Evolutionary conservation across 2,797 vertebrate genomes (phyloP).

Genomic region (Notolabrus celidotus): DNA sequence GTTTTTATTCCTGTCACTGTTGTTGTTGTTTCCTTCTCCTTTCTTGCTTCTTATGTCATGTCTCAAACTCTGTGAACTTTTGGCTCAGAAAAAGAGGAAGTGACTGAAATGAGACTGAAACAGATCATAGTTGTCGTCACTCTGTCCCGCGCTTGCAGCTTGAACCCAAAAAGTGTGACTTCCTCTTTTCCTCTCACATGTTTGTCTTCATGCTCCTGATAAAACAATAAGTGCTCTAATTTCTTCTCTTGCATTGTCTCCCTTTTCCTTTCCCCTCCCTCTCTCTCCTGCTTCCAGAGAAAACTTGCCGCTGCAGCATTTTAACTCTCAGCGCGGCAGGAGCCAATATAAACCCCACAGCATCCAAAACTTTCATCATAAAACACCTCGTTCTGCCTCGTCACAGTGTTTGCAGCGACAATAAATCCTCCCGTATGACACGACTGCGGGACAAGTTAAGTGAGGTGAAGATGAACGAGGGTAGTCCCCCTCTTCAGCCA

Average conservation of each 20-base stretch:
- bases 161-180: too few relatives aligned
- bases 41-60: neutral
- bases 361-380: slow-evolving; percentile 17
- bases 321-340: slow-evolving; percentile 12
- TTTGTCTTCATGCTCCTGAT: too few relatives aligned
- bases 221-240: too few relatives aligned
- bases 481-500: neutral
- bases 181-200: neutral
- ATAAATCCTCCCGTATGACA: slow-evolving; percentile 33
- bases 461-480: slow-evolving; percentile 35
- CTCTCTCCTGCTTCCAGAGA: neutral
- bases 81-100: slow-evolving; percentile 1
- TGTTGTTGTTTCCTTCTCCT: neutral
- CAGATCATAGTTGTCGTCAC: too few relatives aligned
- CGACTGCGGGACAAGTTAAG: slow-evolving; percentile 15
- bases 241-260: too few relatives aligned
- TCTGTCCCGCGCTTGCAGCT: neutral
- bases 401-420: neutral
- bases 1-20: neutral
- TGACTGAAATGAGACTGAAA: slow-evolving; percentile 3
- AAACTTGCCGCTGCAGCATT: slow-evolving; percentile 24
- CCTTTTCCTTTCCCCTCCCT: neutral
- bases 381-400: slow-evolving; percentile 19
- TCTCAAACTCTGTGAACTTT: neutral
- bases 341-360: slow-evolving; percentile 38